Evolutionary conservation across 2,888 invertebrate species (phyloP).

Genomic region (Volucella inflata): DNA sequence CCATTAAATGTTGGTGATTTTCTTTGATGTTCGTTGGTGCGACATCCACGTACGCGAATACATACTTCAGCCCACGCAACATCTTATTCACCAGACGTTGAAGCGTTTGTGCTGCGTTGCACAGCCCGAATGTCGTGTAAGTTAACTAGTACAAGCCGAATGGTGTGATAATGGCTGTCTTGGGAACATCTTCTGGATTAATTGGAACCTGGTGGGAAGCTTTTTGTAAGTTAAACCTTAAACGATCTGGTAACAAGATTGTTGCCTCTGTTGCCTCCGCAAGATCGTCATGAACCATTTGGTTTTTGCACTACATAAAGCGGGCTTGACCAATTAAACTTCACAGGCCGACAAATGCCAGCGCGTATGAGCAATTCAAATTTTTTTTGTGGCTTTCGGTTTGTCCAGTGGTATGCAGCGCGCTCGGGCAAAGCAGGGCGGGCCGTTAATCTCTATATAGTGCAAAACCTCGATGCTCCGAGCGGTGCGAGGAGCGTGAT

Average conservation of each 20-base stretch:
- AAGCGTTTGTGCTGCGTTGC: not conserved
- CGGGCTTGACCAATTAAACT: constrained; percentile 17
- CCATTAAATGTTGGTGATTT: too few species aligned
- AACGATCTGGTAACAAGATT: constrained; percentile 40
- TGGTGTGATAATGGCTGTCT: constrained; percentile 32
- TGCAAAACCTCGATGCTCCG: not conserved
- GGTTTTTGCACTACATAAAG: constrained; percentile 3
- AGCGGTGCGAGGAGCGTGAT: not conserved
- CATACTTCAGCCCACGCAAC: not conserved
- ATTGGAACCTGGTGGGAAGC: constrained; percentile 19
- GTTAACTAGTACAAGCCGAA: constrained; percentile 23
- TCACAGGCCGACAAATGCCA: constrained; percentile 1
- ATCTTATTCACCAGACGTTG: constrained; percentile 36
- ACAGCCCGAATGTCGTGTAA: too few species aligned
- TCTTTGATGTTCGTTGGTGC: not conserved
- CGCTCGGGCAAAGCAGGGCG: not conserved
- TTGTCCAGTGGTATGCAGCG: constrained; percentile 1
- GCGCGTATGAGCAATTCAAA: constrained; percentile 1
- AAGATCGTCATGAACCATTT: constrained; percentile 36
- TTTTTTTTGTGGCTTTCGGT: constrained; percentile 16
- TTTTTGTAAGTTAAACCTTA: constrained; percentile 24
- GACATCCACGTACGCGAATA: constrained; percentile 30
- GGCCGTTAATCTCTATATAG: not conserved
- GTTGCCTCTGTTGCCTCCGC: constrained; percentile 17
- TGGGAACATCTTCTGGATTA: constrained; percentile 14